These are phyloP conservation scores for Caenorhabditis inopinata DNA, from an alignment of 1,140 invertebrate genomes.

Conservation along the genomic window DNA sequence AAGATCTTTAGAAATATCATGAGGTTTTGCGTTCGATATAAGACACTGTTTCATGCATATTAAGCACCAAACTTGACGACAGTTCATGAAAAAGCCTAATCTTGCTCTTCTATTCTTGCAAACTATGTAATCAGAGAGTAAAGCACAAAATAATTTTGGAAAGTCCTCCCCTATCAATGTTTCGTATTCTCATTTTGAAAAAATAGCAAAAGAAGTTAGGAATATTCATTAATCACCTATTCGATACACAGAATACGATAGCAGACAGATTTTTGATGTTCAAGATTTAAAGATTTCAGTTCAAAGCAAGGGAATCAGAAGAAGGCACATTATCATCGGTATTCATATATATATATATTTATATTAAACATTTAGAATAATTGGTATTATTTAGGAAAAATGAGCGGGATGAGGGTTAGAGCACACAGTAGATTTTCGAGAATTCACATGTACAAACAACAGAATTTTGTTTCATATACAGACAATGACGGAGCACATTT, in stretches of 20 bases:
- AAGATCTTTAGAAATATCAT: too few relatives aligned
- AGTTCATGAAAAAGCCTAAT: too few relatives aligned
- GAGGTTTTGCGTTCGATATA: too few relatives aligned
- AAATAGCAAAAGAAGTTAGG: neutral
- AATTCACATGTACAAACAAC: slow-evolving; percentile 33
- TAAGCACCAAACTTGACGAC: too few relatives aligned
- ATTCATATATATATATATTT: too few relatives aligned
- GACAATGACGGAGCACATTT: neutral
- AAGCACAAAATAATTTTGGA: too few relatives aligned
- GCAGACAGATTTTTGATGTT: neutral
- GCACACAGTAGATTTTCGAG: neutral
- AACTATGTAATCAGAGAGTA: too few relatives aligned
- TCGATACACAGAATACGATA: neutral
- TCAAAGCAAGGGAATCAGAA: slow-evolving; percentile 15
- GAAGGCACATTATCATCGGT: neutral
- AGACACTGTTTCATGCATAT: too few relatives aligned
- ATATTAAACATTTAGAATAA: neutral
- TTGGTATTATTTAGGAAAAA: neutral
- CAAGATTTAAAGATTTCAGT: slow-evolving; percentile 27
- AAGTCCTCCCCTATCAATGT: too few relatives aligned
- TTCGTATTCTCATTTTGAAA: neutral
- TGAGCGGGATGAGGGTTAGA: neutral
- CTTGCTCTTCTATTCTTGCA: too few relatives aligned
- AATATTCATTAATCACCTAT: neutral
- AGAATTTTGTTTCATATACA: slow-evolving; percentile 22